Percentiles rank a stretch among this genome's conserved stretches.
Conservation (phyloP, 2,113 vertebrate genomes). For the Alectura lathami region DNA sequence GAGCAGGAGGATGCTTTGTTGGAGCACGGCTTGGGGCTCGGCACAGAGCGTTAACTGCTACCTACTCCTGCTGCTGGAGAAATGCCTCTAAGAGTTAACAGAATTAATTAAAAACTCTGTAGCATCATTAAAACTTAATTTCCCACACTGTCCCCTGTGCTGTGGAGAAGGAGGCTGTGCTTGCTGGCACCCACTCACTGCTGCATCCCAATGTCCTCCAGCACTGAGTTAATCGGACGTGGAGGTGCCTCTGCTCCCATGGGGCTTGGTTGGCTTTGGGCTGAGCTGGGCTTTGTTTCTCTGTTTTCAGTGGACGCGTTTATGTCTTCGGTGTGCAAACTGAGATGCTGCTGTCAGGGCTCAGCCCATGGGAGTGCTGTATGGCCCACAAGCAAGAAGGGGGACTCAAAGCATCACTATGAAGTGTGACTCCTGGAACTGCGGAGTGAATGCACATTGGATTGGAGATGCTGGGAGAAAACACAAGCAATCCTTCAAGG, state of each 20-base stretch:
- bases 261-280: not conserved
- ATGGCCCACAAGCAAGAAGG: not conserved
- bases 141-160: not conserved
- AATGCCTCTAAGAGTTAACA: not conserved
- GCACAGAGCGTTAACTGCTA: not conserved
- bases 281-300: not conserved
- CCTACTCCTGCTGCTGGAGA: not conserved
- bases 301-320: not conserved
- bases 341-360: not conserved
- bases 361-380: not conserved
- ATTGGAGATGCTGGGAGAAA: not conserved
- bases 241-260: not conserved
- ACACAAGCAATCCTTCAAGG: not conserved
- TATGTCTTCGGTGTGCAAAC: not conserved
- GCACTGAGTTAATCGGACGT: not conserved
- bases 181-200: not conserved
- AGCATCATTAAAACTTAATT: not conserved
- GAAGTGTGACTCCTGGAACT: accelerated
- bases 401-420: accelerated
- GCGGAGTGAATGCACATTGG: accelerated
- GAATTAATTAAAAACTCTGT: not conserved
- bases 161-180: not conserved
- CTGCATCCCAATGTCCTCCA: not conserved
- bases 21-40: not conserved
- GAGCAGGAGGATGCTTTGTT: not conserved